Evolutionary conservation across 2,797 vertebrate species (phyloP), one percentile per base, ranked within the genome.

Genomic region (Typhlichthys subterraneus): DNA sequence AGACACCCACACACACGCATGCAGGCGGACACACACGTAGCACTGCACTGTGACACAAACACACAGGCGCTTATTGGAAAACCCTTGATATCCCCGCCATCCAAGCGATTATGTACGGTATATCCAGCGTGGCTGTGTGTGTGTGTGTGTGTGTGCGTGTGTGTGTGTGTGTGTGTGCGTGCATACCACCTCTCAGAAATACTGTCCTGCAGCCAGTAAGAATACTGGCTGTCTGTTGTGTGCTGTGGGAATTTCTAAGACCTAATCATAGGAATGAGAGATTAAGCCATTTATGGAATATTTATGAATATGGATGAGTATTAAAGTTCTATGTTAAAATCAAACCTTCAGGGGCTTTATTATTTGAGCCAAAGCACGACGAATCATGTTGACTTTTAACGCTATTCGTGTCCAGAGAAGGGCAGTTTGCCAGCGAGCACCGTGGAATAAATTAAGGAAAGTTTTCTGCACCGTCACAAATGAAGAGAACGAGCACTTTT

Each of bases 281-380:
- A 88, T 90, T 86, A 90, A 82, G 70, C 81, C 82, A 78, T 85
- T 87, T 90, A 68, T 85, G 73, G 76, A 82, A 78, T 79, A 84
- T 86, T 83, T 83, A 87, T 91, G 85, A 90, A 90, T 88, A 91
- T 90, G 85, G 77, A 91, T 90, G 88, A 90, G 88, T 76, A 84
- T 90, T 89, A 87, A 86, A 85, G 73, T 85, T 86, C 78, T 74
- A 58, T 75, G 73, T 62, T 49, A 75, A 88, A 87, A 86, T 84
- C 81, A 76, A 73, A 78, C 85, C 87, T 85, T 85, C 53, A 31
- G 80, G 86, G 81, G 76, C 52, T 84, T 88, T 84, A 85, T 88
- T 89, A 81, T 84, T 86, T 73, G 75, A 89, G 82, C 76, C 75
- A 72, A 67, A 70, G 80, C 87, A 69, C 77, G 62, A 77, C 82